Conservation (phyloP, 2,797 vertebrate species). For the Spinus olivaceus region DNA sequence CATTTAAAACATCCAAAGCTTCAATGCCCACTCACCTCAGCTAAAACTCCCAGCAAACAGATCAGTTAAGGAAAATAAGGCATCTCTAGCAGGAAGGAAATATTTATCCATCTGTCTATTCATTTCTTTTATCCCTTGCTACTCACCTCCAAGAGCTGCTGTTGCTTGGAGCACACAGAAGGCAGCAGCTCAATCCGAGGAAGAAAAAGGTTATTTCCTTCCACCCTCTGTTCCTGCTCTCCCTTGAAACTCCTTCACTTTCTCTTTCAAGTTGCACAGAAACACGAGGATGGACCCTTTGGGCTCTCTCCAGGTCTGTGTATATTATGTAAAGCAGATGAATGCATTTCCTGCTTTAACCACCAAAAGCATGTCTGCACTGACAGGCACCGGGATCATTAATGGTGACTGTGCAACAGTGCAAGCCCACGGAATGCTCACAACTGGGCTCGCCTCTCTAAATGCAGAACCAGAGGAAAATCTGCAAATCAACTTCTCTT, state of each 20-base stretch:
- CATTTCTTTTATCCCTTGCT: background rate
- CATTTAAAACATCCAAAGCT: background rate
- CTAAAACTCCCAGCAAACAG: background rate
- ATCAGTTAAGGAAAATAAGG: background rate
- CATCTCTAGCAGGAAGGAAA: background rate
- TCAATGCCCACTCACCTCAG: background rate
- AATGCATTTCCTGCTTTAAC: constrained; percentile 32
- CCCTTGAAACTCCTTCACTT: constrained; percentile 12
- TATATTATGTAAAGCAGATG: constrained; percentile 25
- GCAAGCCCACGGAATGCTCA: constrained; percentile 17
- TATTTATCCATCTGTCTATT: background rate
- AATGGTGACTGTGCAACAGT: background rate
- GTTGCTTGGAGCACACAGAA: background rate
- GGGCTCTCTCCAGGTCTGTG: constrained; percentile 44
- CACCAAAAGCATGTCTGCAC: background rate
- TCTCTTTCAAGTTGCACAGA: background rate
- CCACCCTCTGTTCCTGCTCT: background rate
- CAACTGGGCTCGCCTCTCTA: background rate
- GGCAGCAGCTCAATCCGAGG: background rate
- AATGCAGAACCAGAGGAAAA: constrained; percentile 14
- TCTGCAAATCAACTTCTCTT: constrained; percentile 14
- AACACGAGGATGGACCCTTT: background rate
- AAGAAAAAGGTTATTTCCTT: background rate
- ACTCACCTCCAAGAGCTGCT: constrained; percentile 13
- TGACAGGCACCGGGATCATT: background rate